Conservation (phyloP, 1,140 invertebrate species). For the Plectrocnemia conspersa region DNA sequence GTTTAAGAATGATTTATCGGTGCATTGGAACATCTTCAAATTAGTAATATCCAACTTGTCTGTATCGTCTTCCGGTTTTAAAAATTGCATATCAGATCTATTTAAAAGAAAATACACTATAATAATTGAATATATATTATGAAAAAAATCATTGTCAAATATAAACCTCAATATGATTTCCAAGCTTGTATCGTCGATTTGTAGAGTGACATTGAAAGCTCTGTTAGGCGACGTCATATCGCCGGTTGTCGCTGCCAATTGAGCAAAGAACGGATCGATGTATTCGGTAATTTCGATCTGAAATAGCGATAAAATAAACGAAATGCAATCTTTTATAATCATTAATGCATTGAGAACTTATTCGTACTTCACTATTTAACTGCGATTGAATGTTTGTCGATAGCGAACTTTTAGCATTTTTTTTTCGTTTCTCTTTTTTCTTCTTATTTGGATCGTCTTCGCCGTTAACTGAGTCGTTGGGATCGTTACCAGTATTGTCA, state of each 20-base stretch:
- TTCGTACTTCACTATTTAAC: constrained; percentile 29
- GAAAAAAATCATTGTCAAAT: not conserved
- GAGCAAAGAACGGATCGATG: constrained; percentile 50
- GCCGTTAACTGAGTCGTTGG: constrained; percentile 39
- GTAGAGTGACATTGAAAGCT: constrained; percentile 49
- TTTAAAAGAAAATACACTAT: constrained; percentile 7
- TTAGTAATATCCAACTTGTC: constrained; percentile 23
- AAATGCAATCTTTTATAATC: not conserved
- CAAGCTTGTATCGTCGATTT: constrained; percentile 44
- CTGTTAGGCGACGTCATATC: constrained; percentile 50
- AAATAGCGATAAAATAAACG: constrained; percentile 18
- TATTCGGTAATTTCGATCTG: constrained; percentile 33
- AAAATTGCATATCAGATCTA: constrained; percentile 30
- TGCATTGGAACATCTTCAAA: constrained; percentile 26
- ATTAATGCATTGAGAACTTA: not conserved
- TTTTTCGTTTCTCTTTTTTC: constrained; percentile 42
- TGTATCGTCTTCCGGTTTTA: constrained; percentile 13
- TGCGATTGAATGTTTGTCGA: constrained; percentile 30
- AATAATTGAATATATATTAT: constrained; percentile 7
- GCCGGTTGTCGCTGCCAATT: constrained; percentile 46
- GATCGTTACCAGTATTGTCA: constrained; percentile 37
- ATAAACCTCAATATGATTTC: constrained; percentile 45
- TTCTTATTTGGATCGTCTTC: constrained; percentile 33
- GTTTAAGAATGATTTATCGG: constrained; percentile 33
- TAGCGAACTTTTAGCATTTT: constrained; percentile 31